These are phyloP conservation scores for Archips crataeganus DNA, from an alignment of 2,888 invertebrate species.

Conservation along the genomic window DNA sequence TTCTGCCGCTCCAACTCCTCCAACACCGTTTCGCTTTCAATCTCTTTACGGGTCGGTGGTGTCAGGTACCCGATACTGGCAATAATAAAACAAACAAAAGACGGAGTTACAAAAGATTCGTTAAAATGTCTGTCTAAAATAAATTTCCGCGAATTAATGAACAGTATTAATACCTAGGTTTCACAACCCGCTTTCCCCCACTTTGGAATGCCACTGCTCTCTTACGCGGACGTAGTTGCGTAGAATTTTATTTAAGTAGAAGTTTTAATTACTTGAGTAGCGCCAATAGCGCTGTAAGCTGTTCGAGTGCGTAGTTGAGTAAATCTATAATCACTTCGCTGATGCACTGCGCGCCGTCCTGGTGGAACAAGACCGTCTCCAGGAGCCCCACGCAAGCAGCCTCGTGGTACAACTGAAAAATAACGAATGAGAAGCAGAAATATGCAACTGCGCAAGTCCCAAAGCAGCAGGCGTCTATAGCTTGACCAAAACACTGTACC, in stretches of 20 bases:
- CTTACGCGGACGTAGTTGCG: no score
- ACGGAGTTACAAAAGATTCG: not conserved
- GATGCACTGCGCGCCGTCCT: slow-evolving; percentile 91
- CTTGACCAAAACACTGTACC: no score
- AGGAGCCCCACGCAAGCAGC: slow-evolving; percentile 92
- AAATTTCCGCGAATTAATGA: no score
- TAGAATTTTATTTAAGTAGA: not conserved
- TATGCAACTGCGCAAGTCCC: no score
- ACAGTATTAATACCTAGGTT: no score
- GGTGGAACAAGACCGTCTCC: slow-evolving; percentile 93
- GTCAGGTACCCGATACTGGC: slow-evolving; percentile 70
- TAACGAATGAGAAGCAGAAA: not conserved
- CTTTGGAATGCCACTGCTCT: no score
- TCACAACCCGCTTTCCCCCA: no score
- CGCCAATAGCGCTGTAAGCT: slow-evolving; percentile 87
- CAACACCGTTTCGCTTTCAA: slow-evolving; percentile 78
- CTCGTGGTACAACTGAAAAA: slow-evolving; percentile 90
- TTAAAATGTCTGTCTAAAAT: no score
- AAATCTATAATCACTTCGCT: slow-evolving; percentile 92
- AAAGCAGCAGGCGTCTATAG: no score
- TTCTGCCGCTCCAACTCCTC: slow-evolving; percentile 89
- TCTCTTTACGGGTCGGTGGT: slow-evolving; percentile 62
- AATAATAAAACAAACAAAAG: not conserved
- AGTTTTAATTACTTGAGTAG: slow-evolving; percentile 68
- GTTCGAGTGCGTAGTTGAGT: slow-evolving; percentile 92